Conservation (phyloP, 2,113 vertebrate species). For the Mugil cephalus region DNA sequence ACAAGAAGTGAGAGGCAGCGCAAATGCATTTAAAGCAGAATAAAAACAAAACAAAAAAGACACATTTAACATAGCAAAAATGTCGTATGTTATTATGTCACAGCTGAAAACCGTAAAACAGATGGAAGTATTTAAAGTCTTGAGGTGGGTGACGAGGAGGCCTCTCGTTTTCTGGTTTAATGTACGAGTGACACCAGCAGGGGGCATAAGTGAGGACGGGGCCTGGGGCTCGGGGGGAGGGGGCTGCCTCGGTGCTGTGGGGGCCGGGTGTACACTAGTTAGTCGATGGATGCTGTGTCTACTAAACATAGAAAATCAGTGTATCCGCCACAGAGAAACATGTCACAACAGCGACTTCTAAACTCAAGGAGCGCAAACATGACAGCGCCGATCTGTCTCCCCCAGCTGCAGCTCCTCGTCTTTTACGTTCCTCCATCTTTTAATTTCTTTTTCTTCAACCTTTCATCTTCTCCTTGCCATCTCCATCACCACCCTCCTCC, state of each 20-base stretch:
- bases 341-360: conserved; percentile 21
- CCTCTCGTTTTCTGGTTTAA: conserved; percentile 27
- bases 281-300: conserved; percentile 44
- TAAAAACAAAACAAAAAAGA: conserved; percentile 1
- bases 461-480: conserved; percentile 23
- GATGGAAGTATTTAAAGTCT: conserved; percentile 30
- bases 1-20: background rate
- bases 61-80: background rate
- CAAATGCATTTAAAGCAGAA: background rate
- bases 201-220: conserved; percentile 46
- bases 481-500: conserved; percentile 12
- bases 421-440: conserved; percentile 24
- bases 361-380: background rate
- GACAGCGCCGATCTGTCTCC: background rate
- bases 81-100: background rate
- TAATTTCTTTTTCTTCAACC: conserved; percentile 22
- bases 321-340: conserved; percentile 23
- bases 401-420: background rate
- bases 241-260: conserved; percentile 31
- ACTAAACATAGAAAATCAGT: conserved; percentile 55
- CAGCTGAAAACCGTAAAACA: conserved; percentile 25
- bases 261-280: conserved; percentile 21
- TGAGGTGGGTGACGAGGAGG: conserved; percentile 25
- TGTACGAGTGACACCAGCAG: conserved; percentile 58
- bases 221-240: conserved; percentile 3